A percentile compares a stretch with the other conserved stretches of the same genome.
Evolutionary conservation across 1,140 invertebrate species (phyloP).

Genomic region (Capitella teleta): DNA sequence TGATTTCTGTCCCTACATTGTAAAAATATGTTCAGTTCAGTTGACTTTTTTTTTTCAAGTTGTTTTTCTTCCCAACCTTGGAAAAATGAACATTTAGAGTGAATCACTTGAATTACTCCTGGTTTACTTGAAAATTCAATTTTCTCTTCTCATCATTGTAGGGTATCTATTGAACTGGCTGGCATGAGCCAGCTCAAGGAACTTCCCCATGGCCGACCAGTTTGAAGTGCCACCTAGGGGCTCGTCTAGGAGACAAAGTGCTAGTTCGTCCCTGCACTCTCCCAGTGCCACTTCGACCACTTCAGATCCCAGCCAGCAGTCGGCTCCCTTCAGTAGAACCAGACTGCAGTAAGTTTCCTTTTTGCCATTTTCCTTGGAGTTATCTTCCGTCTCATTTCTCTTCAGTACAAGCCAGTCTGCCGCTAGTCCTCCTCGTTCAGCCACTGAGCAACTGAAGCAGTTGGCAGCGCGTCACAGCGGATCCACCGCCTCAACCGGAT

Average conservation of each 20-base stretch:
- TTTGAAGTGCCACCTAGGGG: constrained; percentile 38
- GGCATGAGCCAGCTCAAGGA: constrained; percentile 35
- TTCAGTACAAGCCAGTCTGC: not conserved
- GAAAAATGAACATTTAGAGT: too few species aligned
- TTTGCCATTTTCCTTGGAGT: not conserved
- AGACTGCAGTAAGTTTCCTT: not conserved
- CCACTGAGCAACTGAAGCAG: too few species aligned
- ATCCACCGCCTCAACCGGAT: too few species aligned
- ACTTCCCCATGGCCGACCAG: constrained; percentile 43
- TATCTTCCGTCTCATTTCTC: not conserved
- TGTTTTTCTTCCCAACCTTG: too few species aligned
- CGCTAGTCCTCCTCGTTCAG: too few species aligned
- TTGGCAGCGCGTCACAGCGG: too few species aligned
- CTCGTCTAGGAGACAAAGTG: constrained; percentile 26
- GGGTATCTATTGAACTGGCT: constrained; percentile 6
- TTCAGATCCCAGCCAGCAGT: not conserved
- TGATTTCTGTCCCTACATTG: too few species aligned
- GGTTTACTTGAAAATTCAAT: too few species aligned
- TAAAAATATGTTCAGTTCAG: too few species aligned
- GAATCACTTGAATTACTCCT: too few species aligned
- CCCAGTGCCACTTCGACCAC: not conserved
- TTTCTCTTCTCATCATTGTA: too few species aligned
- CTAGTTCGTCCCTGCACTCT: constrained; percentile 12
- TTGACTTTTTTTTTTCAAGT: too few species aligned
- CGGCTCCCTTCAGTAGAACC: not conserved